Percentiles rank a stretch among this genome's conserved stretches.
Evolutionary conservation across 2,113 vertebrate species (phyloP).

Genomic region (Mobula birostris): DNA sequence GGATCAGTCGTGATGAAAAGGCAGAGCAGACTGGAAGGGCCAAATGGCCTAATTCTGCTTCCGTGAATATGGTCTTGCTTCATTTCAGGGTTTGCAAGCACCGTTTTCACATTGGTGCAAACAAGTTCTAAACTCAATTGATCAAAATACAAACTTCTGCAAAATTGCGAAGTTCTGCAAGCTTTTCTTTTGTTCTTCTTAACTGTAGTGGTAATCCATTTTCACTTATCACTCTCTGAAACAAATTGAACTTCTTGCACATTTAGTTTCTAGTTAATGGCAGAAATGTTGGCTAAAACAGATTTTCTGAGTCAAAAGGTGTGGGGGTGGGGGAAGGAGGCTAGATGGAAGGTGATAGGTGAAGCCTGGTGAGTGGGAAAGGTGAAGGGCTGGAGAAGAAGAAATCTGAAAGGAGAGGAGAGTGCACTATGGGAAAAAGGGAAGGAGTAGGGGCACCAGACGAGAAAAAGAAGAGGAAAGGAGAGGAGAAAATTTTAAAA

Average conservation of each 20-base stretch:
- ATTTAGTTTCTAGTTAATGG: neutral
- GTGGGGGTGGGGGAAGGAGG: no score
- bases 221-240: neutral
- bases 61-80: neutral
- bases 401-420: no score
- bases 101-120: neutral
- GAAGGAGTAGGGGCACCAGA: no score
- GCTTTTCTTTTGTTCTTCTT: neutral
- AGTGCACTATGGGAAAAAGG: no score
- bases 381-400: no score
- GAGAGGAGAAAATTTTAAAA: no score
- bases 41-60: no score
- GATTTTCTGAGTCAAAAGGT: neutral
- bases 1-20: no score
- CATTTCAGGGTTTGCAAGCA: neutral
- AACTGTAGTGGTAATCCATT: neutral
- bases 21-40: no score
- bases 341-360: no score
- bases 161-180: neutral
- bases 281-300: neutral
- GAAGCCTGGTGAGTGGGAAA: no score
- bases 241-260: neutral
- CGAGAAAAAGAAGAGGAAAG: no score
- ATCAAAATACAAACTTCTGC: neutral
- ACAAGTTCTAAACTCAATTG: neutral